Evolutionary conservation across 2,888 invertebrate species (phyloP).

Genomic region (Diadegma fenestrale): DNA sequence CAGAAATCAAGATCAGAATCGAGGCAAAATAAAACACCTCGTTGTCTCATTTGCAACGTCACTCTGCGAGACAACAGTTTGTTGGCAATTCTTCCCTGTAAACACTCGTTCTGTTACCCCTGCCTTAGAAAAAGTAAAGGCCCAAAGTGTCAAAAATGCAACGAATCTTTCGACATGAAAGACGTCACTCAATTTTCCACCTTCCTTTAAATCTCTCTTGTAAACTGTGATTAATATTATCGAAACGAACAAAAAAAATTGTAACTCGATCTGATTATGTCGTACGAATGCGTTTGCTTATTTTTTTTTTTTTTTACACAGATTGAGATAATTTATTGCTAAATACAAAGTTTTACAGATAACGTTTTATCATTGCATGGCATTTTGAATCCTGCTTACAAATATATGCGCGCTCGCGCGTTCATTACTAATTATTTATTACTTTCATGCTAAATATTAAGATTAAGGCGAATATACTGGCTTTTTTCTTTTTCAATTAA

Average conservation of each 20-base stretch:
- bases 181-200: conserved; percentile 47
- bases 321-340: conserved; percentile 66
- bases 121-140: conserved; percentile 53
- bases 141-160: conserved; percentile 61
- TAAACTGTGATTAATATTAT: not conserved
- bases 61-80: conserved; percentile 46
- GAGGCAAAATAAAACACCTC: not conserved
- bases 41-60: conserved; percentile 53
- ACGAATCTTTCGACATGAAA: conserved; percentile 58
- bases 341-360: conserved; percentile 57
- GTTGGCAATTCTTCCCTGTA: conserved; percentile 60
- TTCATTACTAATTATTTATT: not conserved
- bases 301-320: conserved; percentile 54
- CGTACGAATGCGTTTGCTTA: not conserved
- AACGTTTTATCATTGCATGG: not conserved
- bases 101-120: conserved; percentile 65
- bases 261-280: not conserved
- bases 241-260: not conserved
- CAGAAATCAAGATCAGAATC: conserved; percentile 10
- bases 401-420: not conserved
- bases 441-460: not conserved
- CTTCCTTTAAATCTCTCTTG: not conserved
- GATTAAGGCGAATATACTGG: not conserved
- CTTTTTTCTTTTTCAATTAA: not conserved
- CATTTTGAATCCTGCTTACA: not conserved